Evolutionary conservation across 2,888 invertebrate genomes (phyloP), one percentile per base, ranked within the genome.

Genomic region (Nomada ferruginata): DNA sequence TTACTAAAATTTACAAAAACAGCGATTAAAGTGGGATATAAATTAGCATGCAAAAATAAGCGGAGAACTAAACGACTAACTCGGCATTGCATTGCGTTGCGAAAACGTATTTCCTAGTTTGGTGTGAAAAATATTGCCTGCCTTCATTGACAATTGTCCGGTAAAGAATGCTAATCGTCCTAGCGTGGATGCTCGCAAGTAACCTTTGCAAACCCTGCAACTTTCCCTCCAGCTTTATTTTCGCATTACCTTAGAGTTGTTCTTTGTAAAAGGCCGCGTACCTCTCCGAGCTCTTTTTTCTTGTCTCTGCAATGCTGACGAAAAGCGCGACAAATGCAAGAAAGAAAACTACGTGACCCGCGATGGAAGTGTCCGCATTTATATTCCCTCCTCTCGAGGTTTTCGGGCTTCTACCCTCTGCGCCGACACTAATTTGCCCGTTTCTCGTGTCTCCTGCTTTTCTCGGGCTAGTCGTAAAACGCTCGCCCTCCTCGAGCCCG

Each of bases 341-440:
- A 77, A 82, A 83, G 83, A 76, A 70, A 82, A 77, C 50, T 83
- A 77, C 74, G 83, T 78, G 83, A 78, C 75, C 79, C 75, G 61
- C 61, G 72, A 76, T 59, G 83, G 42, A 75, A 83, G 73, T 53
- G 76, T 71, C 71, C 71, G 65, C 83, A 83, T 83, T 83, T 83
- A 82, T 75, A 76, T 79, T 66, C 75, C 79, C 72, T 79, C 52
- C 74, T 76, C 81, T 76, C 71, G 76, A 76, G 83, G 70, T 70
- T 82, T 84, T 82, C 83, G 79, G 72, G 64, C 55, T 79, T 73
- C 76, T 74, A 69, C 78, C 71, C 29, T 61, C 78, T 52, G 53
- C 60, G 60, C 68, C 81, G 84, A 84, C 79, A 84, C 76, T 84
- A 84, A 84, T 84, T 84, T 79, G 70, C 73, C 72, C 71, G 59